Percentiles rank a stretch among this genome's conserved stretches.
Evolutionary conservation across 2,113 vertebrate species (phyloP).

Genomic region (Rhinolophus sinicus): DNA sequence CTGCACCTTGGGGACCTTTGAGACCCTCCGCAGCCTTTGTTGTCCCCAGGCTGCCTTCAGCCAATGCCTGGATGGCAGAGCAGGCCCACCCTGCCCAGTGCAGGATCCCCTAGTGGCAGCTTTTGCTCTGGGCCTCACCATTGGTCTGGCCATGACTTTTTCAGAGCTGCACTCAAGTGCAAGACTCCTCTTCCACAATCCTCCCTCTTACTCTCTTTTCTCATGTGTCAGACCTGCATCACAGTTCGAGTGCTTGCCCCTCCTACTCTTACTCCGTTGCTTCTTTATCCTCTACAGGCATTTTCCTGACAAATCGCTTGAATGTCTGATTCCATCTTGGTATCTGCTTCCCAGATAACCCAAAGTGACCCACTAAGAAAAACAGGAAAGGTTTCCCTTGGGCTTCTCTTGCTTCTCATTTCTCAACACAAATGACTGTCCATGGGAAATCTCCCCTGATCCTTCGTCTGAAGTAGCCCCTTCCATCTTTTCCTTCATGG

Average conservation of each 20-base stretch:
- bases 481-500: background rate
- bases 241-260: background rate
- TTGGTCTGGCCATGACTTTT: background rate
- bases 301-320: background rate
- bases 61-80: background rate
- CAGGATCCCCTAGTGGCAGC: background rate
- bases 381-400: background rate
- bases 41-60: background rate
- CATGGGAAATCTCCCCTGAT: background rate
- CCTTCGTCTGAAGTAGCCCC: background rate
- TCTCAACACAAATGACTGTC: background rate
- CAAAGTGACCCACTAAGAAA: background rate
- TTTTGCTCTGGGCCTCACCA: background rate
- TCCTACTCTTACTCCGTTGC: background rate
- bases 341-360: background rate
- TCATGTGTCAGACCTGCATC: background rate
- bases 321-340: background rate
- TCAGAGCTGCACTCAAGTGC: background rate
- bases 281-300: background rate
- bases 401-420: background rate
- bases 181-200: background rate
- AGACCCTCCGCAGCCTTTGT: too few species aligned
- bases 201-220: background rate
- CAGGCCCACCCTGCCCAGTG: background rate
- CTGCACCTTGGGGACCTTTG: background rate